These are phyloP conservation scores for Vimba vimba DNA, from an alignment of 2,113 vertebrate species.

Conservation along the genomic window DNA sequence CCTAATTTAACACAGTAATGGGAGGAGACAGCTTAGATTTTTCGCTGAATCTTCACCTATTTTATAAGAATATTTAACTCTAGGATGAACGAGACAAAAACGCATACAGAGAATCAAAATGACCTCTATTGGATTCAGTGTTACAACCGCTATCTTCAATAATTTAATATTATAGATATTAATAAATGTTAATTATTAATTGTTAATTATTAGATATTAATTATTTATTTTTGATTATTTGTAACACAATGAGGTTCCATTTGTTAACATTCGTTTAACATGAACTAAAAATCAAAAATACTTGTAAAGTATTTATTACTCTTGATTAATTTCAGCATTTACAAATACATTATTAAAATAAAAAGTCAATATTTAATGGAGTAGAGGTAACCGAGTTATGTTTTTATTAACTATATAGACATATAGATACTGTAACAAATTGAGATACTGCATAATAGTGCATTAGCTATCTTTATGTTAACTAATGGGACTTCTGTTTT, in stretches of 20 bases:
- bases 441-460: too few species aligned
- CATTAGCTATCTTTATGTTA: too few species aligned
- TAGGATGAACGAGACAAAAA: not conserved
- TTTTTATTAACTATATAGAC: not conserved
- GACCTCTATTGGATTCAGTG: too few species aligned
- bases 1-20: slow-evolving; percentile 2
- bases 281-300: not conserved
- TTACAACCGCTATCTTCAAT: not conserved
- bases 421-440: too few species aligned
- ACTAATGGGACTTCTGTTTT: too few species aligned
- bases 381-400: not conserved
- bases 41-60: not conserved
- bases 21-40: not conserved
- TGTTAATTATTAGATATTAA: too few species aligned
- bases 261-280: not conserved
- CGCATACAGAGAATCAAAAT: not conserved
- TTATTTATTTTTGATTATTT: too few species aligned
- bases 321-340: too few species aligned
- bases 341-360: not conserved
- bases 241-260: too few species aligned
- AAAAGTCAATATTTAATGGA: not conserved
- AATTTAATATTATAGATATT: not conserved
- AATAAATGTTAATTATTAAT: too few species aligned
- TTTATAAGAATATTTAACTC: not conserved
- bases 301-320: not conserved